Evolutionary conservation across 2,797 vertebrate genomes (phyloP).

Genomic region (Echeneis naucrates): DNA sequence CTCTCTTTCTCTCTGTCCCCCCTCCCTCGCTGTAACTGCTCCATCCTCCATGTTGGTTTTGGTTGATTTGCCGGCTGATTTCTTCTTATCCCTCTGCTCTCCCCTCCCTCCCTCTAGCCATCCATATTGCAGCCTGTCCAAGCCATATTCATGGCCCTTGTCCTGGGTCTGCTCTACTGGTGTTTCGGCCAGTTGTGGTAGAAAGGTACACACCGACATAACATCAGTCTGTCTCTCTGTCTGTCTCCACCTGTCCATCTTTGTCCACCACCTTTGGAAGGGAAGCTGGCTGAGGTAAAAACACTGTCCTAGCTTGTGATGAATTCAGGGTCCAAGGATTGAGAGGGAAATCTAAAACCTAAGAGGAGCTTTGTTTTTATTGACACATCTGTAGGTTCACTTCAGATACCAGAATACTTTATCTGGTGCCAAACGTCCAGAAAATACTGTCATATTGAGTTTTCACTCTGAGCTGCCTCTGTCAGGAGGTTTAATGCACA

Average conservation of each 20-base stretch:
- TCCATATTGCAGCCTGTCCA: conserved; percentile 99
- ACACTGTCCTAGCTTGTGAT: conserved; percentile 17
- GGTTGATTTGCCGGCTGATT: conserved; percentile 78
- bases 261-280: conserved; percentile 36
- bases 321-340: conserved; percentile 51
- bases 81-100: conserved; percentile 70
- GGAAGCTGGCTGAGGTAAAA: conserved; percentile 41
- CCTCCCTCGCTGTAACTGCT: conserved; percentile 56
- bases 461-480: too few relatives aligned
- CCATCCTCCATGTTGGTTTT: conserved; percentile 77
- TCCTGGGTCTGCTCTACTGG: conserved; percentile 99
- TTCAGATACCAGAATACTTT: too few relatives aligned
- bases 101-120: conserved; percentile 91
- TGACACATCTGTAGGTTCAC: too few relatives aligned
- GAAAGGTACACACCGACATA: conserved; percentile 92
- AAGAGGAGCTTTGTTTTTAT: not conserved
- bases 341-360: not conserved
- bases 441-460: too few relatives aligned
- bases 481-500: too few relatives aligned
- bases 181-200: conserved; percentile 99
- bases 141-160: conserved; percentile 99
- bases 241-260: conserved; percentile 29
- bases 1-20: too few relatives aligned
- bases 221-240: conserved; percentile 55
- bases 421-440: too few relatives aligned